Base-by-base conservation (phyloP, 2,888 invertebrate species). In the Andrena bucephala region DNA sequence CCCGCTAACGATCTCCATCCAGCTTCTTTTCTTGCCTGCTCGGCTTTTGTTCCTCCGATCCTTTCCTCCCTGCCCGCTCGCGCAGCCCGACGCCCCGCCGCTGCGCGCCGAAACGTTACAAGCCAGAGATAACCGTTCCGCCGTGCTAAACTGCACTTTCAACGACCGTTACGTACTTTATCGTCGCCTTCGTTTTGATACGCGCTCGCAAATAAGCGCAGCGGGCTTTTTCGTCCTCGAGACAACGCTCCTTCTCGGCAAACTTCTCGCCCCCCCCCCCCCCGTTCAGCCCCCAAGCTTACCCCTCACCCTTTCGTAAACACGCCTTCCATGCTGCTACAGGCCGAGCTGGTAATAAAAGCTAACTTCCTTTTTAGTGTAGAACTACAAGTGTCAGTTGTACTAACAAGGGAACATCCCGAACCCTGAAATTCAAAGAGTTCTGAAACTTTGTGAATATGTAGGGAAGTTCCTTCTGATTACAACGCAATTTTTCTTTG, bases 111-210 rank as follows among this genome's bases (percentile, higher is more conserved):
- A 72, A 69, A 59, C 78, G 72, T 72, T 67, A 69, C 69, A 42
- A 54, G 7, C 72, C 33, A 54, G 36, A 71, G 80, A 75, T 75
- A 71, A 80, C 68, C 70, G 50, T 33, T n/a, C 10, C 67, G 24
- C 2, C 29, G 33, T 20, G 63, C n/a, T 48, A 50, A 79, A 62
- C 65, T 50, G n/a, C 70, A 57, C 54, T 67, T 79, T 50, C 54
- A 67, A 74, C 79, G 62, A 33, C 66, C 73, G 52, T 81, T 65
- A 7, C 73, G 31, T 69, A 69, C 52, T 70, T 81, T 66, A 74
- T 60, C 66, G 74, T 33, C 69, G 50, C 36, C 69, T 77, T 48
- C 65, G 62, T 65, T 83, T 77, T 79, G 59, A 85, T 77, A 73
- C 29, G 59, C 62, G 42, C 59, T 33, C 62, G 52, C 48, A 69